Conservation (phyloP, 2,888 invertebrate genomes). For the Frankliniella fusca region DNA sequence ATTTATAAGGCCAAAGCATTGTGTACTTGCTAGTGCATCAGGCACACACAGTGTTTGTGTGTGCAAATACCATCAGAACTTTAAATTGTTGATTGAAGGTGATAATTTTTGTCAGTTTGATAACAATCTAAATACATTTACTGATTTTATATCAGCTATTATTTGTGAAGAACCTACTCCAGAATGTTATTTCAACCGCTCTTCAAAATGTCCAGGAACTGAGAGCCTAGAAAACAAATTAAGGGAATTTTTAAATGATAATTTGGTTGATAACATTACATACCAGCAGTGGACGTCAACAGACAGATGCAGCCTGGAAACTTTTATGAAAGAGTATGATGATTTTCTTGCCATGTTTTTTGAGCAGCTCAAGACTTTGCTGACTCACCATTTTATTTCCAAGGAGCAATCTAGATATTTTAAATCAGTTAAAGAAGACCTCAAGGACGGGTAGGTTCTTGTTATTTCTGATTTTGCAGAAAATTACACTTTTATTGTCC, state of each 20-base stretch:
- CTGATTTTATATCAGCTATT: conserved; percentile 17
- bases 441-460: neutral
- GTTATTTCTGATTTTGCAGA: neutral
- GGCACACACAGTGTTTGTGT: conserved; percentile 32
- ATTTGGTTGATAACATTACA: neutral
- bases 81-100: conserved; percentile 30
- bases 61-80: conserved; percentile 31
- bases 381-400: neutral
- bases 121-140: neutral
- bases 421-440: neutral
- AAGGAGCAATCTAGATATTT: conserved; percentile 5
- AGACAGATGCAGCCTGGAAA: conserved; percentile 29
- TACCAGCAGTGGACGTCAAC: conserved; percentile 29
- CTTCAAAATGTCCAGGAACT: conserved; percentile 30
- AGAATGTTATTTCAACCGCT: conserved; percentile 12
- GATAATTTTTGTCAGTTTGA: neutral
- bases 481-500: neutral
- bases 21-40: conserved; percentile 31
- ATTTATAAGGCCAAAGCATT: conserved; percentile 32
- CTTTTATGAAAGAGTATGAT: conserved; percentile 28
- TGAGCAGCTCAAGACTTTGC: neutral
- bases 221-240: conserved; percentile 27
- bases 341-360: conserved; percentile 30
- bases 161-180: conserved; percentile 27
- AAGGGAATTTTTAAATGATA: neutral